Base-by-base conservation (phyloP, 92 coral and sea anemone species). In the Porites divaricata region DNA sequence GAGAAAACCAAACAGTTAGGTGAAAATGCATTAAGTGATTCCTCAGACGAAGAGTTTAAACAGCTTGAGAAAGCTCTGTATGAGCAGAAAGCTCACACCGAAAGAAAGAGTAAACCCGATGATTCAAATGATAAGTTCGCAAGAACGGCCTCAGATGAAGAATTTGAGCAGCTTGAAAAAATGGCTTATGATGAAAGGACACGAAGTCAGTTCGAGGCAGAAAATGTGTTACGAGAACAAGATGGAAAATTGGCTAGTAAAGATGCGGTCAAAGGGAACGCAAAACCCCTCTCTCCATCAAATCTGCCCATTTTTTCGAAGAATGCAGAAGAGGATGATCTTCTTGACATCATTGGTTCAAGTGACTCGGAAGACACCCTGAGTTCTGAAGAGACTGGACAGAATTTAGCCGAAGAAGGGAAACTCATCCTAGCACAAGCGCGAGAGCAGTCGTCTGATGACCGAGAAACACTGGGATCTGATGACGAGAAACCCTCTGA, bases 291-390 rank as follows among this genome's bases (percentile, higher is more conserved):
- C 24, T 58, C 81, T 9, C 28, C 70, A 28, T 67, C 59, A 10
- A 67, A 22, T 12, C 66, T 61, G 5, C 35, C 70, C 11, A 12
- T 63, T 51, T 16, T 79, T 62, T 24, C 74, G 17, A 49, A 66
- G 24, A 67, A 63, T 2, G 67, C 64, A 24, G 98, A 94, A 70
- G 74, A 81, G 11, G 98, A 94, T 66, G 95, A 89, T 50, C 78
- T 94, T 50, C 92, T 94, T 72, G 98, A 94, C 69, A 90, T 94
- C 45, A 74, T 94, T 1, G 98, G 98, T 61, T 59, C 89, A 23
- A 83, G 92, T 52, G 95, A 87, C 63, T 77, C 78, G 15, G 93
- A 90, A 11, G 54, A 72, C 65, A 66, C 88, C 50, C 63, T 74
- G 24, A 75, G 86, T 48, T 80, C 88, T 56, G 88, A 81, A 62